Base-by-base conservation (phyloP, 2,888 invertebrate species). In the Netelia inedita region DNA sequence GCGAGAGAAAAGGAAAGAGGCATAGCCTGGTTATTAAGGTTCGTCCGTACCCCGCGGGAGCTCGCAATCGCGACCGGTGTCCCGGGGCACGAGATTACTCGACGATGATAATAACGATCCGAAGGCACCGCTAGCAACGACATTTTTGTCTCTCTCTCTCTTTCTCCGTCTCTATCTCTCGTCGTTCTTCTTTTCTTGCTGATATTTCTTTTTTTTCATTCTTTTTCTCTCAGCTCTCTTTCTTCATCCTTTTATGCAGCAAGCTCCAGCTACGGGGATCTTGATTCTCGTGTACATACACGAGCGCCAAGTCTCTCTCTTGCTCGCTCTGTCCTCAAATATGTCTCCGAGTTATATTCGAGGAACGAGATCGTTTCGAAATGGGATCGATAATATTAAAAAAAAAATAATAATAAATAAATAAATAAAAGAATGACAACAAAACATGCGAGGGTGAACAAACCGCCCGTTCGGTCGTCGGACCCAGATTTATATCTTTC, bases 21-120 rank as follows among this genome's bases (percentile, higher is more conserved):
- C 74, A 81, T 80, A 83, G 82, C 85, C 73, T 86, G 87, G 87
- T 90, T 90, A 89, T 91, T 90, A 89, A 88, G 86, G 87, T 85
- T 82, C 87, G 72, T 78, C 76, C 85, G 84, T 85, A 82, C 85
- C 88, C 88, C 85, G 86, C 88, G 88, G 88, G 89, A 87, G 85
- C 87, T 89, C 86, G 85, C 85, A 82, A 87, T 87, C 83, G 84
- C 81, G 75, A 78, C 83, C 74, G 83, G 85, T 87, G 86, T 87
- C 87, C 87, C 68, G 87, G 82, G 85, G 87, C 87, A 86, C 86
- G 80, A 87, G 87, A 87, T 87, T 87, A 87, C 86, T 83, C 61
- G 84, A 83, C 85, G 85, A 87, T 87, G 87, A 87, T 87, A 87
- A 86, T 87, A 86, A 87, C 85, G 87, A 87, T 87, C 86, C 86